These are phyloP conservation scores for Perizoma flavofasciatum DNA, from an alignment of 2,888 invertebrate genomes.

Conservation along the genomic window DNA sequence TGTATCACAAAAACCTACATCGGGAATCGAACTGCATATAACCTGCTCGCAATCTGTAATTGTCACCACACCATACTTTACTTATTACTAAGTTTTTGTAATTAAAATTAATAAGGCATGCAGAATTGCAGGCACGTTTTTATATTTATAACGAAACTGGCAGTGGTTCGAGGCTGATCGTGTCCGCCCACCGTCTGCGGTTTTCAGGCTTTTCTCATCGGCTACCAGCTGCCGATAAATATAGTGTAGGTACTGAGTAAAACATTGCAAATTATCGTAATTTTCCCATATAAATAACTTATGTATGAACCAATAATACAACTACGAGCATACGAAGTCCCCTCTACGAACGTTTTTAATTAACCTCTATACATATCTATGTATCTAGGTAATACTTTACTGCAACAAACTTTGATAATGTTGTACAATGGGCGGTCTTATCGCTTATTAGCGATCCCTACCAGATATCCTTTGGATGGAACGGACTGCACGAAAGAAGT, in stretches of 20 bases:
- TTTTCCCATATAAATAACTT: constrained; percentile 40
- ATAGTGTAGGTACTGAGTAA: constrained; percentile 46
- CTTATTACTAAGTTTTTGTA: neutral
- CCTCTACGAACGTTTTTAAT: too few relatives aligned
- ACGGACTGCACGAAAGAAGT: too few relatives aligned
- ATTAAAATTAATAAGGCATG: constrained; percentile 13
- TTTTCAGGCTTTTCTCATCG: constrained; percentile 65
- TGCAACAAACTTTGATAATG: too few relatives aligned
- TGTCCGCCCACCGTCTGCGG: constrained; percentile 53
- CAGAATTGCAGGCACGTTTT: constrained; percentile 1
- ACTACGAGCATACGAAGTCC: neutral
- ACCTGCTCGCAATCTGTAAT: too few relatives aligned
- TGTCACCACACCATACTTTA: too few relatives aligned
- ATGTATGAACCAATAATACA: constrained; percentile 4
- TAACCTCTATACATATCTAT: too few relatives aligned
- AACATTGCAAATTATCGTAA: constrained; percentile 65
- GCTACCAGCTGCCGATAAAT: constrained; percentile 62
- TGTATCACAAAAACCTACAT: too few relatives aligned
- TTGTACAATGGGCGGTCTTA: too few relatives aligned
- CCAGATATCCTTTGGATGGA: too few relatives aligned
- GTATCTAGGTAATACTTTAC: too few relatives aligned
- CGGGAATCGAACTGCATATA: too few relatives aligned
- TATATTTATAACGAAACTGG: constrained; percentile 10
- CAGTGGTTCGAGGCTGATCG: constrained; percentile 20
- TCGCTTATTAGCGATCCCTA: too few relatives aligned